These are phyloP conservation scores for Sycophila texana DNA, from an alignment of 2,888 invertebrate genomes.

Conservation along the genomic window DNA sequence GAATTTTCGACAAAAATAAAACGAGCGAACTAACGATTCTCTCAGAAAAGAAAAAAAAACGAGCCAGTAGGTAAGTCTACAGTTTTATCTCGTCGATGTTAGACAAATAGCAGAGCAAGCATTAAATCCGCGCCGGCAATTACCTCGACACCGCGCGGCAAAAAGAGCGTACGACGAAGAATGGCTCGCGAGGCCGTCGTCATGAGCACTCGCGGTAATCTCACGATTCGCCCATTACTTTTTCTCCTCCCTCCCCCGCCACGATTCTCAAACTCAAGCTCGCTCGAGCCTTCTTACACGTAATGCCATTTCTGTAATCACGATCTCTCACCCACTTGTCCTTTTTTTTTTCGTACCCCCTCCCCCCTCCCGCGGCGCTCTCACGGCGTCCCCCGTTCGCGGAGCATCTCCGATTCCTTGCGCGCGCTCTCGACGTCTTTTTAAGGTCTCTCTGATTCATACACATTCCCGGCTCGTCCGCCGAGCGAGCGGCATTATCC, in stretches of 20 bases:
- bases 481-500: conserved; percentile 60
- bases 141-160: background rate
- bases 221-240: conserved; percentile 41
- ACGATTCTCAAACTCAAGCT: background rate
- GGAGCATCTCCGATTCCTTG: background rate
- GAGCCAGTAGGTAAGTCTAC: too few species aligned
- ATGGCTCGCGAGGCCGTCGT: background rate
- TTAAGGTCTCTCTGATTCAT: conserved; percentile 36
- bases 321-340: conserved; percentile 43
- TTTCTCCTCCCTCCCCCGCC: conserved; percentile 17
- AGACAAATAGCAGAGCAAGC: background rate
- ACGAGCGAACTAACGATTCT: too few species aligned
- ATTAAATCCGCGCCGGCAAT: background rate
- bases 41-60: too few species aligned
- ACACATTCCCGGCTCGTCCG: conserved; percentile 15
- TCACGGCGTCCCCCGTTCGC: conserved; percentile 2
- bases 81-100: too few species aligned
- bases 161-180: conserved; percentile 41
- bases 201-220: background rate
- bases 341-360: background rate
- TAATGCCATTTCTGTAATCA: conserved; percentile 44
- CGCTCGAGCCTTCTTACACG: background rate
- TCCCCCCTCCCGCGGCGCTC: background rate
- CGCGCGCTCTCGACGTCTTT: background rate
- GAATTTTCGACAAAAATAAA: too few species aligned